A percentile compares a stretch with the other conserved stretches of the same genome.
phyloP scores from a whole-genome alignment of 2,888 invertebrate genomes.

The Hydropsyche betteni region DNA sequence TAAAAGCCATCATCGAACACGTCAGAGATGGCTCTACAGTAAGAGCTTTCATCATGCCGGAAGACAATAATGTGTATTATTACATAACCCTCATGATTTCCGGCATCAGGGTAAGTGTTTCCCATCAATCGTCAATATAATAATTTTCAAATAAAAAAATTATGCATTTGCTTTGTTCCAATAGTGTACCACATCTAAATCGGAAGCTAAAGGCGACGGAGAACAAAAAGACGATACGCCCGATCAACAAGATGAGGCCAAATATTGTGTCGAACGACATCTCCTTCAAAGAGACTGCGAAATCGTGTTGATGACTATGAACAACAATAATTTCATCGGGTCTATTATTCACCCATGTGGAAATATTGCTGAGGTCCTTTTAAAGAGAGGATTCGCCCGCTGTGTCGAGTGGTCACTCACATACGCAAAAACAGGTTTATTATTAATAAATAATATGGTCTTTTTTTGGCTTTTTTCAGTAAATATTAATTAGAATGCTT shows the following conservation, averaged over 20 bases:
- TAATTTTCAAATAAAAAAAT: neutral
- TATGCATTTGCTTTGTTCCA: neutral
- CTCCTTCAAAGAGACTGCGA: constrained; percentile 92
- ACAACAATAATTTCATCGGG: constrained; percentile 93
- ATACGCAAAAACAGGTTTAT: constrained; percentile 73
- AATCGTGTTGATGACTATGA: constrained; percentile 89
- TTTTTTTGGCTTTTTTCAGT: constrained; percentile 30
- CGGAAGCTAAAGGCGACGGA: constrained; percentile 10
- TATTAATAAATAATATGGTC: neutral
- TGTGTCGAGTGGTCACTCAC: constrained; percentile 95
- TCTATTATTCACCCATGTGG: constrained; percentile 90
- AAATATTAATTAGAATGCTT: neutral
- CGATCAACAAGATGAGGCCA: constrained; percentile 75
- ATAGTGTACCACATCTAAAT: constrained; percentile 13
- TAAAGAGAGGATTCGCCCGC: constrained; percentile 90
- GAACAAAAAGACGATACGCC: constrained; percentile 78
- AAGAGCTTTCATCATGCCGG: constrained; percentile 89
- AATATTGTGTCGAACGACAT: constrained; percentile 90
- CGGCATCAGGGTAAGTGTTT: constrained; percentile 80
- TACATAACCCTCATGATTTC: constrained; percentile 95
- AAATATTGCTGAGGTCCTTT: constrained; percentile 92
- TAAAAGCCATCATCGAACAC: constrained; percentile 95
- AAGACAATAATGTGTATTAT: constrained; percentile 68
- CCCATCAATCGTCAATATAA: neutral
- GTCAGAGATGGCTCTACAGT: constrained; percentile 97